Evolutionary conservation across 2,113 vertebrate species (phyloP).

Genomic region (Hemiprocne comata): DNA sequence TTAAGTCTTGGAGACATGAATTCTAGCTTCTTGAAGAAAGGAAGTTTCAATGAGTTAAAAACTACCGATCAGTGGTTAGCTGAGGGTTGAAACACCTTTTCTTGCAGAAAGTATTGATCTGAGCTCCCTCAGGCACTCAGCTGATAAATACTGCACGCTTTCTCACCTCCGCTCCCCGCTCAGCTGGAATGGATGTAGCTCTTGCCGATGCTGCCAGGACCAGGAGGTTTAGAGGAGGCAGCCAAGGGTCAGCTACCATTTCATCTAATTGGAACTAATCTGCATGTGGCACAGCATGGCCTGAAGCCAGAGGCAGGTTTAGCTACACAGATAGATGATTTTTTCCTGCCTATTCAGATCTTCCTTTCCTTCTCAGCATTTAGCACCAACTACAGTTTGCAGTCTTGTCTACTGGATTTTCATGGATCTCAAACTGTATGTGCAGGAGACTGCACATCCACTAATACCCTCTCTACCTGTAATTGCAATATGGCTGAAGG

Average conservation of each 20-base stretch:
- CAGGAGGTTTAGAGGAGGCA: slow-evolving; percentile 26
- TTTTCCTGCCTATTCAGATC: not conserved
- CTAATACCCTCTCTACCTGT: not conserved
- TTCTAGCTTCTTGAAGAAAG: not conserved
- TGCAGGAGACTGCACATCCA: not conserved
- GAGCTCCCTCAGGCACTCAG: not conserved
- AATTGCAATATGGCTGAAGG: not conserved
- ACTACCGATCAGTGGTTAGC: not conserved
- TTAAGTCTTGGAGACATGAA: not conserved
- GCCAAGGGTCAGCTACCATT: slow-evolving; percentile 48
- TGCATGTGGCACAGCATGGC: not conserved
- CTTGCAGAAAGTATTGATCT: not conserved
- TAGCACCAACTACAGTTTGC: not conserved
- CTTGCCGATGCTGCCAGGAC: not conserved
- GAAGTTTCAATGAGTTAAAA: not conserved
- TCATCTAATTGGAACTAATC: slow-evolving; percentile 47
- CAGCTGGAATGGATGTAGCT: not conserved
- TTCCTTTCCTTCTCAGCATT: not conserved
- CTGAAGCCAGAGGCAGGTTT: slow-evolving; percentile 21
- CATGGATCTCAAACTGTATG: not conserved
- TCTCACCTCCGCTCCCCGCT: not conserved
- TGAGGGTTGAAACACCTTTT: not conserved
- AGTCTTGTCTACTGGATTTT: not conserved
- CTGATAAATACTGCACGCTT: not conserved
- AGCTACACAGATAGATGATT: not conserved